Evolutionary conservation across 1,140 invertebrate genomes (phyloP).

Genomic region (Leucophenga varia): DNA sequence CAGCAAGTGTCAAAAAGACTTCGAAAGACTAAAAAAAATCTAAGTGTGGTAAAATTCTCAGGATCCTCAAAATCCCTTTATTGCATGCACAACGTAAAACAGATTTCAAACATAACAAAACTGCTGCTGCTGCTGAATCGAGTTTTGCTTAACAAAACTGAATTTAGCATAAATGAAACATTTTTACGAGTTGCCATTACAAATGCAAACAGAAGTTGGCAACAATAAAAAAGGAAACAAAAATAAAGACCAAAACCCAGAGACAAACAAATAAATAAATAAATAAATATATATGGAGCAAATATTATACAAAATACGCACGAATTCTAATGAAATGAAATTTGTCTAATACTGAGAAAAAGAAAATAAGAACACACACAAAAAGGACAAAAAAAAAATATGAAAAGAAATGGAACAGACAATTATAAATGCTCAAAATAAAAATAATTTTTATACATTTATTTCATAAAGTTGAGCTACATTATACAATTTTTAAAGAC

Average conservation of each 20-base stretch:
- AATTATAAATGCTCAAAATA: no score
- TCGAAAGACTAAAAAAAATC: constrained; percentile 10
- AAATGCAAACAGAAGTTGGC: constrained; percentile 40
- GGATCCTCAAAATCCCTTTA: constrained; percentile 38
- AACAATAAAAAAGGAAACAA: constrained; percentile 37
- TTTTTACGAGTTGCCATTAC: constrained; percentile 53
- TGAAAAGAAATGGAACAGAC: no score
- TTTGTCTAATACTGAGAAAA: constrained; percentile 1
- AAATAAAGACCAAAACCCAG: constrained; percentile 18
- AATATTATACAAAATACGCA: constrained; percentile 12
- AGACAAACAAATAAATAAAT: constrained; percentile 27
- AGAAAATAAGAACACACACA: constrained; percentile 1
- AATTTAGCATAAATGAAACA: constrained; percentile 55
- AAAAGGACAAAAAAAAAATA: constrained; percentile 22
- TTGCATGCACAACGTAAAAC: constrained; percentile 46
- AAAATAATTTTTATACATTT: no score
- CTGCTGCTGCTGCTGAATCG: constrained; percentile 7
- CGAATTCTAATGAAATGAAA: no score
- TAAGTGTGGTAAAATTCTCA: constrained; percentile 3
- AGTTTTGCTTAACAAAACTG: constrained; percentile 28
- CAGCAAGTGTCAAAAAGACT: constrained; percentile 12
- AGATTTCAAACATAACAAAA: constrained; percentile 26
- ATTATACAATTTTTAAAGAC: no score
- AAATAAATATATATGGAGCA: constrained; percentile 28
- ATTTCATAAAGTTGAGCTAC: no score